Conservation (phyloP, 2,888 invertebrate species). For the Drosophila phalerata region DNA sequence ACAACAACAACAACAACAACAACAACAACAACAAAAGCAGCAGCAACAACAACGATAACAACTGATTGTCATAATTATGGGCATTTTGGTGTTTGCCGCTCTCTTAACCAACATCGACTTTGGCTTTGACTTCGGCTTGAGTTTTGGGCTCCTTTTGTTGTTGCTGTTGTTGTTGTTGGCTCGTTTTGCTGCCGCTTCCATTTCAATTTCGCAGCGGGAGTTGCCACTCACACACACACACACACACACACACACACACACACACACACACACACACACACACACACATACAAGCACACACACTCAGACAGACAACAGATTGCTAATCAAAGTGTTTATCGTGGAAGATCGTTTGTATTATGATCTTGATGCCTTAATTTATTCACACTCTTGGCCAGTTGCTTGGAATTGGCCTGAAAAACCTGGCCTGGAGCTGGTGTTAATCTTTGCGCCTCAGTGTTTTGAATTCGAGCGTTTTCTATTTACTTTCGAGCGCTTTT, state of each 20-base stretch:
- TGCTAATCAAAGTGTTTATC: constrained; percentile 83
- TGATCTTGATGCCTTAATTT: constrained; percentile 83
- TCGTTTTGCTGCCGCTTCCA: constrained; percentile 75
- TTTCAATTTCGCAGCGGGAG: constrained; percentile 79
- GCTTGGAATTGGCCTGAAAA: constrained; percentile 19
- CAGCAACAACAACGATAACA: constrained; percentile 45
- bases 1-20: constrained; percentile 11
- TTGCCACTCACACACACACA: constrained; percentile 54
- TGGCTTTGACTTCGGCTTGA: constrained; percentile 6
- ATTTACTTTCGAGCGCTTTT: constrained; percentile 77
- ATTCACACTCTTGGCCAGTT: constrained; percentile 76
- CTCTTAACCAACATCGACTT: constrained; percentile 43
- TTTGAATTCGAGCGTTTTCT: constrained; percentile 60
- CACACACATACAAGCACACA: no score
- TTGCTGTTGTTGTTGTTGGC: constrained; percentile 34
- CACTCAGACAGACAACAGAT: constrained; percentile 20
- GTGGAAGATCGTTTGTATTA: constrained; percentile 80
- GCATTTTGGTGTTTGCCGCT: constrained; percentile 77
- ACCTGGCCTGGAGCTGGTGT: constrained; percentile 44
- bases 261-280: constrained; percentile 1
- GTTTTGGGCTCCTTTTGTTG: constrained; percentile 14
- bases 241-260: constrained; percentile 16
- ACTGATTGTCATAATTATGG: constrained; percentile 79
- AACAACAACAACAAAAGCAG: constrained; percentile 30
- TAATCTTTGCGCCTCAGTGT: constrained; percentile 71